These are phyloP conservation scores for Cheilosia grossa DNA, from an alignment of 2,888 invertebrate genomes.

Conservation along the genomic window DNA sequence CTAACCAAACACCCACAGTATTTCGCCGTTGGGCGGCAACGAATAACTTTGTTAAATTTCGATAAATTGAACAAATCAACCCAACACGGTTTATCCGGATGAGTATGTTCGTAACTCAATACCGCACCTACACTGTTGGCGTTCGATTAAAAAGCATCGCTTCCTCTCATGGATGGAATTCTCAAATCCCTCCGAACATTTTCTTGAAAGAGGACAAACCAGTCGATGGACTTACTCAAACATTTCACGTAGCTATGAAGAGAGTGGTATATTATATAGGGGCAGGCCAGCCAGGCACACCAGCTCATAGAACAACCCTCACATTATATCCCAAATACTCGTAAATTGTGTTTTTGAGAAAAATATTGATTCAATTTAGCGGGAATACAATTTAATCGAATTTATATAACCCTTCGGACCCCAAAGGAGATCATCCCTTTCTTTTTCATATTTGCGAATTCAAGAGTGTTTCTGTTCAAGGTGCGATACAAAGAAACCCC, in stretches of 20 bases:
- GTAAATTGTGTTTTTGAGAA: constrained; percentile 49
- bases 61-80: constrained; percentile 61
- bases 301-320: constrained; percentile 1
- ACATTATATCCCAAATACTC: constrained; percentile 11
- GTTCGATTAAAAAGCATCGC: constrained; percentile 38
- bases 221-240: constrained; percentile 33
- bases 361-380: constrained; percentile 69
- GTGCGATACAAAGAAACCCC: background rate
- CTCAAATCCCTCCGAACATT: constrained; percentile 17
- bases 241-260: constrained; percentile 48
- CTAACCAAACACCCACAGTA: constrained; percentile 4
- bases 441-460: background rate
- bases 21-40: constrained; percentile 7
- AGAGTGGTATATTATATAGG: constrained; percentile 4
- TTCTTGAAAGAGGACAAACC: constrained; percentile 11
- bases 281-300: background rate
- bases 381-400: constrained; percentile 67
- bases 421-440: background rate
- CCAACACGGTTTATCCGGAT: constrained; percentile 31
- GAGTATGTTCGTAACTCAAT: background rate
- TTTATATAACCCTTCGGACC: constrained; percentile 55
- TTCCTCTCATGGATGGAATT: constrained; percentile 21
- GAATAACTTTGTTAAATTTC: constrained; percentile 61
- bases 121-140: background rate
- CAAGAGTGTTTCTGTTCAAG: constrained; percentile 10